These are phyloP conservation scores for Sapajus apella DNA, from an alignment of 2,113 vertebrate species.

Conservation along the genomic window DNA sequence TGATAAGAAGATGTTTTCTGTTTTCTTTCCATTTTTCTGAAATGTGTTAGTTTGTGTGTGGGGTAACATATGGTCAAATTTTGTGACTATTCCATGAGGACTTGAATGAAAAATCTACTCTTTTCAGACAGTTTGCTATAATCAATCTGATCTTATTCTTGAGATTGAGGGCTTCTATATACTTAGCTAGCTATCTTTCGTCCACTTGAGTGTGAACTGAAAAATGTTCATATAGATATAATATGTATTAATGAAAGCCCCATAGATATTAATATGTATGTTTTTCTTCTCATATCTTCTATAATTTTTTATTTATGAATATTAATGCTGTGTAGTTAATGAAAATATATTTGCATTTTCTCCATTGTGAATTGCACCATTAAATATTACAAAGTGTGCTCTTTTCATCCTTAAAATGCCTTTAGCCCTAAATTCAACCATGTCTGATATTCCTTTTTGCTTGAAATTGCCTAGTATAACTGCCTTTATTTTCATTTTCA, in stretches of 20 bases:
- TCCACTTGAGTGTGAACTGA: neutral
- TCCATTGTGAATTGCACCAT: neutral
- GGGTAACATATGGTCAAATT: neutral
- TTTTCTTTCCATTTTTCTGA: neutral
- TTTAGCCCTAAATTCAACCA: neutral
- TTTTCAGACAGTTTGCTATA: neutral
- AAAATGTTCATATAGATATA: neutral
- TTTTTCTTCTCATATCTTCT: neutral
- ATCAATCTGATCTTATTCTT: neutral
- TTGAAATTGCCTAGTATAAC: neutral
- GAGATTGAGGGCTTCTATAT: neutral
- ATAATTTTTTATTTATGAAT: neutral
- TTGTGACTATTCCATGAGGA: neutral
- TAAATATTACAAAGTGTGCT: neutral
- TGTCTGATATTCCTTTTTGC: neutral
- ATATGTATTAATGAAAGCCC: no score
- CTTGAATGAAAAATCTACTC: neutral
- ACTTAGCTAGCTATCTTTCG: neutral
- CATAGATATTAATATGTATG: neutral
- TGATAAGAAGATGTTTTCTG: neutral
- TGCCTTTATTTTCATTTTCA: neutral
- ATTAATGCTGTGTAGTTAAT: neutral
- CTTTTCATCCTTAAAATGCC: neutral
- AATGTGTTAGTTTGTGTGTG: neutral
- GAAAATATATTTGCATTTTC: neutral